A percentile compares a stretch with the other conserved stretches of the same genome.
These are phyloP conservation scores for Melanaphis sacchari DNA, from an alignment of 1,140 invertebrate species.

Conservation along the genomic window DNA sequence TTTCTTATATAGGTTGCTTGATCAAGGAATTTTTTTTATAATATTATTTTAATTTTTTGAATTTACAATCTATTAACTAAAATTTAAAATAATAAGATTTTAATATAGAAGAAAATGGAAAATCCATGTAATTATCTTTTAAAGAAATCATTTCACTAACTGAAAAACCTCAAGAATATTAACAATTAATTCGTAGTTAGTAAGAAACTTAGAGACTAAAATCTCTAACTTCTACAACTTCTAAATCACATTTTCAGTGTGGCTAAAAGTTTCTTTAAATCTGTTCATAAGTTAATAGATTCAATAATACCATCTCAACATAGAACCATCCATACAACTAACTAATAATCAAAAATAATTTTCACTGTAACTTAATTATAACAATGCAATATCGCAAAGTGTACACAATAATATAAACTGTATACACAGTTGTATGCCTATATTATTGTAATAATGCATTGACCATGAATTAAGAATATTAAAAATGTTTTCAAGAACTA, in stretches of 20 bases:
- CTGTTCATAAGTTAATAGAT: not conserved
- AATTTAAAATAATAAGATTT: too few species aligned
- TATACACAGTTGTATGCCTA: not conserved
- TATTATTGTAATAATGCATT: not conserved
- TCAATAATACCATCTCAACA: not conserved
- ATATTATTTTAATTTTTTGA: too few species aligned
- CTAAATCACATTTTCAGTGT: not conserved
- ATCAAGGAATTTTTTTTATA: too few species aligned
- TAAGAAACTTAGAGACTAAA: not conserved
- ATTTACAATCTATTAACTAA: too few species aligned
- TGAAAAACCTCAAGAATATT: not conserved
- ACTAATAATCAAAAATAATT: not conserved
- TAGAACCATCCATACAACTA: not conserved
- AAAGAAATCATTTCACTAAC: too few species aligned
- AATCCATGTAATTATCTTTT: too few species aligned
- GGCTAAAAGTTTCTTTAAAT: not conserved
- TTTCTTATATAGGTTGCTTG: too few species aligned
- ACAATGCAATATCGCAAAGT: not conserved
- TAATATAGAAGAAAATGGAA: too few species aligned
- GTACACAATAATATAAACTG: not conserved
- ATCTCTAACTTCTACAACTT: not conserved
- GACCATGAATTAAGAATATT: not conserved
- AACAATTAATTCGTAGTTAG: not conserved
- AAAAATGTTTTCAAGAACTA: not conserved
- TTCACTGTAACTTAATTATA: not conserved